A percentile compares a stretch with the other conserved stretches of the same genome.
Conservation (phyloP, 2,113 vertebrate genomes). For the Pluvianellus socialis region DNA sequence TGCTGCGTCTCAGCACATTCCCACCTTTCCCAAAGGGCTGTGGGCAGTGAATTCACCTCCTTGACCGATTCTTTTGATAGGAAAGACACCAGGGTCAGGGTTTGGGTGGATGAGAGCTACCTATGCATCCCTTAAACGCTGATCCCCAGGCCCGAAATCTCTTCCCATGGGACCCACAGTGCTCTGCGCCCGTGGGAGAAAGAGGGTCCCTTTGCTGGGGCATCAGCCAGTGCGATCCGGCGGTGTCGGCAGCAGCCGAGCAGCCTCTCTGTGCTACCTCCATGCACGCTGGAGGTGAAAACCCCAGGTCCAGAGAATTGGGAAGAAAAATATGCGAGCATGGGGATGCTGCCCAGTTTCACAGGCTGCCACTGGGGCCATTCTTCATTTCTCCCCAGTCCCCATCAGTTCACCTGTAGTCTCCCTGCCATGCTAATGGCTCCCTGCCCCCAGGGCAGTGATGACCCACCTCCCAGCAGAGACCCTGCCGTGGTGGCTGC, state of each 20-base stretch:
- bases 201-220: neutral
- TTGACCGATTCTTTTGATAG: accelerated
- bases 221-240: accelerated
- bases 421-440: neutral
- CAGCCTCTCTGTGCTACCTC: neutral
- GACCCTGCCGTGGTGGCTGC: accelerated
- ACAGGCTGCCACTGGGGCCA: neutral
- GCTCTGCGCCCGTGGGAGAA: neutral
- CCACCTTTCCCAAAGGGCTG: neutral
- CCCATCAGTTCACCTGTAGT: accelerated
- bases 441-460: accelerated
- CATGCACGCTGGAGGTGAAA: accelerated
- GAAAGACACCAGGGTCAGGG: neutral
- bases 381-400: neutral
- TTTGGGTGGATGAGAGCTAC: neutral
- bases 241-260: neutral
- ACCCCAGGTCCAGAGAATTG: neutral
- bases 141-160: accelerated
- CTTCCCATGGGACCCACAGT: accelerated
- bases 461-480: neutral
- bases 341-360: neutral
- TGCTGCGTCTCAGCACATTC: neutral
- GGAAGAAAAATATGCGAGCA: neutral
- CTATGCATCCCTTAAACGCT: neutral
- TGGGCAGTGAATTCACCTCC: neutral